These are phyloP conservation scores for Tenrec ecaudatus DNA, from an alignment of 2,113 vertebrate species.

Conservation along the genomic window DNA sequence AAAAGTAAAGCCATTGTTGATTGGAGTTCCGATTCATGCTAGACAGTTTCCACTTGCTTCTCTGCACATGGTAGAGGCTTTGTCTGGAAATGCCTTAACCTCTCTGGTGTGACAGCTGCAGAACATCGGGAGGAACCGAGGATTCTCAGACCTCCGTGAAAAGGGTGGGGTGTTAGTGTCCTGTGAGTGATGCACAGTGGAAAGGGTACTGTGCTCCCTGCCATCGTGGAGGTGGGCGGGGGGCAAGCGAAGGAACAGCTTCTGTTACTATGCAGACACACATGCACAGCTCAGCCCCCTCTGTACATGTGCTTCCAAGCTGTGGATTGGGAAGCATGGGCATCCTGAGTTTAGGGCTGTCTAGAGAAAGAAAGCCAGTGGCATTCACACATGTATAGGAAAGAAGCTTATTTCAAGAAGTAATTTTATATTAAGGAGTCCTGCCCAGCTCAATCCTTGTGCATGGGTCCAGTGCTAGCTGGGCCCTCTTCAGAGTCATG, in stretches of 20 bases:
- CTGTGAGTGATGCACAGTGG: neutral
- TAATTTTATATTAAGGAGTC: no score
- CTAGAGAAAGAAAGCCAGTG: no score
- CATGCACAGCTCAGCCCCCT: neutral
- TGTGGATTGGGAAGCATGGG: neutral
- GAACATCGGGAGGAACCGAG: neutral
- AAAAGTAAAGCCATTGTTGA: neutral
- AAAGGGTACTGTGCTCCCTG: no score
- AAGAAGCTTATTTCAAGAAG: no score
- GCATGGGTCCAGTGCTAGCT: no score
- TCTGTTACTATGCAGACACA: neutral
- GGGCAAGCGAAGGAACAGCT: neutral
- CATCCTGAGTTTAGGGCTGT: rapidly evolving
- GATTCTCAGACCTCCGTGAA: no score
- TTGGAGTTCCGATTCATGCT: neutral
- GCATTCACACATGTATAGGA: no score
- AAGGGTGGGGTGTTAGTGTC: neutral
- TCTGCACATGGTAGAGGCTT: neutral
- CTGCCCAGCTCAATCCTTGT: no score
- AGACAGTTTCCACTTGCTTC: neutral
- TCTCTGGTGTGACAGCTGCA: neutral
- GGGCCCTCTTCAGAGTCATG: no score
- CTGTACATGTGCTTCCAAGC: neutral
- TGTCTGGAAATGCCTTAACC: neutral
- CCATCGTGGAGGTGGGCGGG: no score